Evolutionary conservation across 2,113 vertebrate genomes (phyloP), one percentile per base, ranked within the genome.

Genomic region (Acanthochromis polyacanthus): DNA sequence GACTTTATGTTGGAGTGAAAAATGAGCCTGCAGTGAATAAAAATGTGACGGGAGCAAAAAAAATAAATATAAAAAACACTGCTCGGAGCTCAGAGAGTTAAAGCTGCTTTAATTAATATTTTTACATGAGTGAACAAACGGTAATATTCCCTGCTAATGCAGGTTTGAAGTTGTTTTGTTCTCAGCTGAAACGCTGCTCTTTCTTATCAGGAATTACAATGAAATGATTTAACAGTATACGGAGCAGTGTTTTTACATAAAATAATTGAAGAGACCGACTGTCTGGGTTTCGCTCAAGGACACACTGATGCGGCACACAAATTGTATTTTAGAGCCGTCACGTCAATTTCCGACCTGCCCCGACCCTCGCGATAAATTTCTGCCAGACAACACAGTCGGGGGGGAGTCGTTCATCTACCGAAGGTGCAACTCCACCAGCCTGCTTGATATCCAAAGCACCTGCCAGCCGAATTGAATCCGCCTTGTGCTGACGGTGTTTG

Each of bases 401-500:
- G 4, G 20, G 3, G 52, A 40, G 63, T 45, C 22, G 30, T 80
- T 38, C 52, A 0, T 10, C 46, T 71, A 56, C 69, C 75, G 69
- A 75, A 78, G 63, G 64, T 70, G 53, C 67, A 25, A 68, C 68
- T 78, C 62, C 66, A 36, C 67, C 56, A 55, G 48, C 51, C 48
- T 4, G 57, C 50, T 69, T 40, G 71, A 81, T 84, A 78, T 73
- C 74, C 55, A 58, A 51, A 71, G 60, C 65, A 60, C 50, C 71
- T 46, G n/a, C 56, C 45, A 38, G 64, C 19, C 45, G 22, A 56
- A 43, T 70, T 48, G 46, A 79, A 64, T 76, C 75, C 67, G n/a
- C 28, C 12, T 48, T n/a, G 17, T 30, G 10, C 3, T 43, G 55
- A 58, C 32, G 11, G 28, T 1, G 15, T 72, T 81, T 63, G 70